Evolutionary conservation across 2,797 vertebrate species (phyloP), one percentile per base, ranked within the genome.

Genomic region (Glyptemys insculpta): DNA sequence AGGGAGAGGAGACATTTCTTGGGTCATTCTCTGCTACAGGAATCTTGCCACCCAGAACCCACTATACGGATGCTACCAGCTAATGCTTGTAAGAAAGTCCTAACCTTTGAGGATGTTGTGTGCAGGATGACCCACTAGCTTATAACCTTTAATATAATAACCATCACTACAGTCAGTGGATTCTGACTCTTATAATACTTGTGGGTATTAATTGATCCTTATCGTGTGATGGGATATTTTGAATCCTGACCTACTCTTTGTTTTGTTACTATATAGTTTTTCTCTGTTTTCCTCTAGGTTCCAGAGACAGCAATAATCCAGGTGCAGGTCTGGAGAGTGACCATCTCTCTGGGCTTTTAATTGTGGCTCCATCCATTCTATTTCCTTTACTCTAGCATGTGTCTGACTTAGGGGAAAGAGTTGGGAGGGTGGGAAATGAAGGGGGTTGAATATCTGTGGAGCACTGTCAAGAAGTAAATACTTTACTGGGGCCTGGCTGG

Each of bases 361-460:
- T 37, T 9, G 2, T 37, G 18, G 18, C 34, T 23, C 54, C 18
- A 12, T 3, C 23, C 21, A 27, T 4, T 37, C 27, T 54, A 44
- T 10, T 81, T 78, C 3, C 56, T 4, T 68, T 76, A 59, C 9
- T 85, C 8, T 81, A 34, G 5, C 31, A 54, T 10, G 1, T 82
- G 81, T 79, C 53, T 72, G 1, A 37, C 47, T 59, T 83, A 84
- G 1, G 78, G 86, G n/a, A 68, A 68, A 37, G 31, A 37, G 34
- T 6, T 19, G 57, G 12, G 29, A 6, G 12, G 3, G 5, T 85
- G 84, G 12, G 2, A 81, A 12, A 2, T 21, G 23, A 56, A 78
- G 27, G 16, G 29, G 94, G 54, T 0, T 37, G 23, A 16, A 34
- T 0, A 0, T 23, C 65, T 0, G 53, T 18, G n/a, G 25, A 41